phyloP scores from a whole-genome alignment of 2,797 vertebrate species.

The Protosalanx chinensis region DNA sequence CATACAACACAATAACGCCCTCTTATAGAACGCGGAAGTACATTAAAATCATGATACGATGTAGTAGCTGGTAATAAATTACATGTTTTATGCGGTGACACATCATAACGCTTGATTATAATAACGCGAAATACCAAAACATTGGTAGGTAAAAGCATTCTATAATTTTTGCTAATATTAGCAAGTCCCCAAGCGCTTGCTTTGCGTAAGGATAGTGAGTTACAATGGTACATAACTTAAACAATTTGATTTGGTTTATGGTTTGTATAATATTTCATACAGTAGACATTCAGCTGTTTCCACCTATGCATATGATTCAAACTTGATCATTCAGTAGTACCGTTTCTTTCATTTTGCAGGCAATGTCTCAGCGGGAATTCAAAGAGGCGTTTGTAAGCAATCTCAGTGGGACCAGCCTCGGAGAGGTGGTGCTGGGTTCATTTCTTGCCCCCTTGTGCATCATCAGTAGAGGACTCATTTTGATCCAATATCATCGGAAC shows the following conservation, averaged over 20 bases:
- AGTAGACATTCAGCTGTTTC: not conserved
- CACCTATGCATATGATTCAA: not conserved
- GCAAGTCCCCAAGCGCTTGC: not conserved
- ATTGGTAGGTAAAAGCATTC: not conserved
- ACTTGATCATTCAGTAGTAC: not conserved
- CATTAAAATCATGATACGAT: not conserved
- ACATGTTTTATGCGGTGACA: not conserved
- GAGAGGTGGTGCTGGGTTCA: slow-evolving; percentile 80
- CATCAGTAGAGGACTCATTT: slow-evolving; percentile 80
- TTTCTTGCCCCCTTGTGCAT: slow-evolving; percentile 80
- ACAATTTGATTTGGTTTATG: not conserved
- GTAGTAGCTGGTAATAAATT: not conserved
- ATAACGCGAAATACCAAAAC: not conserved
- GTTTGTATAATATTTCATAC: not conserved
- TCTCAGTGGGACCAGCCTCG: slow-evolving; percentile 85
- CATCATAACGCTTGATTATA: not conserved
- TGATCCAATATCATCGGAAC: slow-evolving; percentile 70
- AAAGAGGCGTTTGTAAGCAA: slow-evolving; percentile 92
- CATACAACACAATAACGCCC: slow-evolving; percentile 28
- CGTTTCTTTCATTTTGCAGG: slow-evolving; percentile 45
- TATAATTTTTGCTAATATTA: not conserved
- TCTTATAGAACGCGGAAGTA: not conserved
- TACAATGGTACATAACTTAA: not conserved
- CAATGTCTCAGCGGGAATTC: slow-evolving; percentile 79
- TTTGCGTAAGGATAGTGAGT: too few species aligned